These are phyloP conservation scores for Orchestes rusci DNA, from an alignment of 2,888 invertebrate genomes.

Conservation along the genomic window DNA sequence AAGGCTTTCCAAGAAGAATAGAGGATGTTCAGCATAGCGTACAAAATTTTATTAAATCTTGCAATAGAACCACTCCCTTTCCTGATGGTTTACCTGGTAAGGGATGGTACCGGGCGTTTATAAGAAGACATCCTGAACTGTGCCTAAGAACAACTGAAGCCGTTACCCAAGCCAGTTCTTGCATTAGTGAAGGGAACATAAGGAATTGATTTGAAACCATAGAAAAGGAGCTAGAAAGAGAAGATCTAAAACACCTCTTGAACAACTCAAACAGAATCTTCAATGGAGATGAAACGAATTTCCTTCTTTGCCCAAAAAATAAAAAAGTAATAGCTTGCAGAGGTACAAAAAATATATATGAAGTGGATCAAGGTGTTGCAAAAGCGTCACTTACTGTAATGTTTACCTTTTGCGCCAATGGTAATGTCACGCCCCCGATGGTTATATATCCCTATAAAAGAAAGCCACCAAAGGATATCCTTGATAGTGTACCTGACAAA, in stretches of 20 bases:
- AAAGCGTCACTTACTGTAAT: conserved; percentile 14
- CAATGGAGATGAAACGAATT: conserved; percentile 22
- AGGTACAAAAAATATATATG: conserved; percentile 8
- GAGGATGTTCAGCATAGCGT: conserved; percentile 19
- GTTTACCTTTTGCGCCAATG: conserved; percentile 14
- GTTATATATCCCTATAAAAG: conserved; percentile 34
- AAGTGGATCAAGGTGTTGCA: conserved; percentile 2
- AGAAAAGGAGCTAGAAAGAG: conserved; percentile 24
- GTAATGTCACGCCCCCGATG: conserved; percentile 8
- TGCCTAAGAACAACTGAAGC: conserved; percentile 27
- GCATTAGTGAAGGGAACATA: conserved; percentile 29
- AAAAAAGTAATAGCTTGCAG: conserved; percentile 4
- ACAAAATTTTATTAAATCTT: conserved; percentile 19
- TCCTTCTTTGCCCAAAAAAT: conserved; percentile 4
- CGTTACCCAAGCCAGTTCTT: conserved; percentile 29
- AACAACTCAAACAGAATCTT: conserved; percentile 30
- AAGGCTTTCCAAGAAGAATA: conserved; percentile 32
- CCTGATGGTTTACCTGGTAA: conserved; percentile 26
- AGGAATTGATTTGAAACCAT: conserved; percentile 29
- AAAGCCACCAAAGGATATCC: conserved; percentile 17
- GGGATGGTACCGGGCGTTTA: conserved; percentile 28
- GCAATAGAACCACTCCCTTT: conserved; percentile 16
- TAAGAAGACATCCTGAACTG: conserved; percentile 28
- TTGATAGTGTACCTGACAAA: conserved; percentile 10
- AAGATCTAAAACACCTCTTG: conserved; percentile 21